A percentile compares a stretch with the other conserved stretches of the same genome.
phyloP scores from a whole-genome alignment of 2,113 vertebrate species.

The Pterocles gutturalis region DNA sequence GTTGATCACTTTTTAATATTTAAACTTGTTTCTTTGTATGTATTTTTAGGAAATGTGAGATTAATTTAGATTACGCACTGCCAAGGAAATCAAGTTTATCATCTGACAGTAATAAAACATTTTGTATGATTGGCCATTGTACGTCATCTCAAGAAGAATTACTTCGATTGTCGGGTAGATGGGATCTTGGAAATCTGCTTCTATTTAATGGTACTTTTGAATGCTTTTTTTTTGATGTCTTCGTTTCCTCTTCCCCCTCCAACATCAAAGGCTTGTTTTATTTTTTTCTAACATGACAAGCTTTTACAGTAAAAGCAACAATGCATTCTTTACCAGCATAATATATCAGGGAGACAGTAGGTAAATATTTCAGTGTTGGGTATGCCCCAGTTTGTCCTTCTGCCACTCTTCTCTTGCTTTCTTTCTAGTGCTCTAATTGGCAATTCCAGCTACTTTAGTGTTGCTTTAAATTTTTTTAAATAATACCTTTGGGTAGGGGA shows the following conservation, averaged over 20 bases:
- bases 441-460: not conserved
- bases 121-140: slow-evolving; percentile 93
- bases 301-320: not conserved
- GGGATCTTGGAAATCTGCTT: slow-evolving; percentile 90
- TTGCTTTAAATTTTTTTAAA: not conserved
- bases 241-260: not conserved
- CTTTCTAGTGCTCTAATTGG: not conserved
- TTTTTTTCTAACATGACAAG: not conserved
- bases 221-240: not conserved
- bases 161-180: slow-evolving; percentile 77
- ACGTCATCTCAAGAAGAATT: slow-evolving; percentile 81
- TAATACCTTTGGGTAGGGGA: not conserved
- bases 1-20: not conserved
- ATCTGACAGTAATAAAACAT: slow-evolving; percentile 95
- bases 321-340: not conserved
- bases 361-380: not conserved
- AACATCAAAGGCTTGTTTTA: not conserved
- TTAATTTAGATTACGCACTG: slow-evolving; percentile 90
- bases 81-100: slow-evolving; percentile 93
- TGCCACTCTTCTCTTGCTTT: not conserved
- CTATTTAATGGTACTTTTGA: slow-evolving; percentile 86
- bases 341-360: not conserved
- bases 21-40: slow-evolving; percentile 27
- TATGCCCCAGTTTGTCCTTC: not conserved
- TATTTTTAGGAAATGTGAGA: slow-evolving; percentile 86